Evolutionary conservation across 2,797 vertebrate species (phyloP).

Genomic region (Phoebastria nigripes): DNA sequence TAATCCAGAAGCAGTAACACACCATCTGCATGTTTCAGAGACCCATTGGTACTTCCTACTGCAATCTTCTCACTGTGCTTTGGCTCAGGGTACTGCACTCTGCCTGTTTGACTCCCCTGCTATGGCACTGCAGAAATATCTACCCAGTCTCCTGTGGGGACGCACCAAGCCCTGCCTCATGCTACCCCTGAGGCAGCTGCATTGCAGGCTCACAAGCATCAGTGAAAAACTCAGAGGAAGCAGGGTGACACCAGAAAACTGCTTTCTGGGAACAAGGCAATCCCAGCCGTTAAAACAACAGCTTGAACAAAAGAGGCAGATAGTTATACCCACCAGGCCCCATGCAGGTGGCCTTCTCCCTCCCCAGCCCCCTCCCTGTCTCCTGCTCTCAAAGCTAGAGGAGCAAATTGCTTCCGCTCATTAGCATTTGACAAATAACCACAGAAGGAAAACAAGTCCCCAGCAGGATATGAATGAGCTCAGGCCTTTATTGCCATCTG

Average conservation of each 20-base stretch:
- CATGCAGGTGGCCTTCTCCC: background rate
- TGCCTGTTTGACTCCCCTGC: background rate
- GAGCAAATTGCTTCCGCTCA: background rate
- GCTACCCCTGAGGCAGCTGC: background rate
- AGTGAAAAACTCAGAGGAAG: background rate
- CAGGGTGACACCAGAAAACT: background rate
- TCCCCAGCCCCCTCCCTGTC: background rate
- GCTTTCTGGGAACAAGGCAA: background rate
- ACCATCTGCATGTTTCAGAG: background rate
- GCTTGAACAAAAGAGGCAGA: background rate
- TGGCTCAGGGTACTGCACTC: background rate
- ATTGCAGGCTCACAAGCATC: background rate
- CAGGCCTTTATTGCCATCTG: background rate
- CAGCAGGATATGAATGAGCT: background rate
- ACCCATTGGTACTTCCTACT: background rate
- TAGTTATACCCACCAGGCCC: background rate
- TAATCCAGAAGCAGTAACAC: background rate
- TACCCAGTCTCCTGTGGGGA: rapidly evolving
- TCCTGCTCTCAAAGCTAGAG: background rate
- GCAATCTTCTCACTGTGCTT: rapidly evolving
- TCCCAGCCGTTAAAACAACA: background rate
- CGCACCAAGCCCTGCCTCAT: background rate
- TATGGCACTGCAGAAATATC: background rate
- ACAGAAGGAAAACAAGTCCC: background rate
- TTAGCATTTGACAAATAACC: constrained; percentile 20